Evolutionary conservation across 2,888 invertebrate genomes (phyloP).

Genomic region (Apomyelois bistriatella): DNA sequence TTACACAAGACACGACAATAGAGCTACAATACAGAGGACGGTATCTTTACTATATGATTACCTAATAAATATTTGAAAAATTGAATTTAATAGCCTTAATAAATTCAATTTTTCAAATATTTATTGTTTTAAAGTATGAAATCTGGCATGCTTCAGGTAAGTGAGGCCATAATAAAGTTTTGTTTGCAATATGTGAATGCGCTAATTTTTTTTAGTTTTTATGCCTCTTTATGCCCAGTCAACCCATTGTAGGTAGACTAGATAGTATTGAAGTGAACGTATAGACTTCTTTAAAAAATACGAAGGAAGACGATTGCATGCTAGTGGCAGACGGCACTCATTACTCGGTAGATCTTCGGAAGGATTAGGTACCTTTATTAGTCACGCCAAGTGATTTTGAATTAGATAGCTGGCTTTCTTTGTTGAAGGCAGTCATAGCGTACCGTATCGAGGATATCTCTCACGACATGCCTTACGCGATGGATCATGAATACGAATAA

Average conservation of each 20-base stretch:
- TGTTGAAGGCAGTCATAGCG: neutral
- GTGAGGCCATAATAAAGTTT: too few species aligned
- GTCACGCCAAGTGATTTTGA: conserved; percentile 21
- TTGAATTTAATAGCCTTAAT: too few species aligned
- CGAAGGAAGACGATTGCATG: conserved; percentile 4
- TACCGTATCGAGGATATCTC: conserved; percentile 5
- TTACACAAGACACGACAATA: neutral
- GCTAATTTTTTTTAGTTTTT: too few species aligned
- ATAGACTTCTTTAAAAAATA: neutral
- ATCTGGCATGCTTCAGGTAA: too few species aligned
- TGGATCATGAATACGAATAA: neutral
- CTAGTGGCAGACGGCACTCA: conserved; percentile 6
- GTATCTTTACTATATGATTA: neutral
- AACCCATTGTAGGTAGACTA: too few species aligned
- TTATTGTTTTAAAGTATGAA: too few species aligned
- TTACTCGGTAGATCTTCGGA: conserved; percentile 20
- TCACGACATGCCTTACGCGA: conserved; percentile 1
- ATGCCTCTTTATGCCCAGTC: too few species aligned
- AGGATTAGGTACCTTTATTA: conserved; percentile 25
- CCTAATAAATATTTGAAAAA: too few species aligned
- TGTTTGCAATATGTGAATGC: too few species aligned
- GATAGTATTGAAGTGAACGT: too few species aligned
- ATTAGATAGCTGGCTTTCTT: conserved; percentile 11
- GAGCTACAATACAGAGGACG: neutral
- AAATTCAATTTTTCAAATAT: too few species aligned